Base-by-base conservation (phyloP, 1,140 invertebrate genomes). In the Dreissena rostriformis region DNA sequence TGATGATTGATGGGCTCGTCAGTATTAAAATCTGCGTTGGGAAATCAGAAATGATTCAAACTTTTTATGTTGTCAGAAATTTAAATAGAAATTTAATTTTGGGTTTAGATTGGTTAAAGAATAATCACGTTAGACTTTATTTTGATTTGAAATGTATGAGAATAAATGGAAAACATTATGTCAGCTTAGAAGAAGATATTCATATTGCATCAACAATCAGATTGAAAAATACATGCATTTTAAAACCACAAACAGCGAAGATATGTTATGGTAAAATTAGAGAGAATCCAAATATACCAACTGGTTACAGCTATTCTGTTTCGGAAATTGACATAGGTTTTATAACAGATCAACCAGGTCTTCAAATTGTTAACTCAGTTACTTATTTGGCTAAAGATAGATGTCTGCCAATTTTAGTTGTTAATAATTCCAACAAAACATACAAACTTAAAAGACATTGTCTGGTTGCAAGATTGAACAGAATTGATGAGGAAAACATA, bases 31-130 rank as follows among this genome's bases (percentile, higher is more conserved):
- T 85, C n/a, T 26, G 24, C 26, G 53, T 63, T 19, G 70, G 52
- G 61, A 49, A 22, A 10, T 66, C 61, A 15, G 19, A 75, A 29
- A 53, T 79, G 49, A 57, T 65, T 19, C 79, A 82, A 39, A 39
- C 39, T 5, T 82, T 86, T 63, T 82, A 72, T 82, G 73, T 86
- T 12, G 73, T 82, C 0, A 10, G 28, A 51, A 22, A 71, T 19
- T 63, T 86, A 22, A 86, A 82, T 29, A 70, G 79, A 49, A 86
- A 86, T 55, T 17, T 86, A 6, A 86, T 86, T 24, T 57, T 77
- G 19, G 78, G 84, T 0, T 17, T 17, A 55, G 73, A 82, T 28
- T 86, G 73, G 72, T 49, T 86, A 49, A 55, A 22, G 0, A n/a
- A 70, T 19, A 82, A 86, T 26, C 53, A 57, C 12, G 84, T 82